Evolutionary conservation across 2,797 vertebrate genomes (phyloP), one percentile per base, ranked within the genome.

Genomic region (Danio jaintianensis): DNA sequence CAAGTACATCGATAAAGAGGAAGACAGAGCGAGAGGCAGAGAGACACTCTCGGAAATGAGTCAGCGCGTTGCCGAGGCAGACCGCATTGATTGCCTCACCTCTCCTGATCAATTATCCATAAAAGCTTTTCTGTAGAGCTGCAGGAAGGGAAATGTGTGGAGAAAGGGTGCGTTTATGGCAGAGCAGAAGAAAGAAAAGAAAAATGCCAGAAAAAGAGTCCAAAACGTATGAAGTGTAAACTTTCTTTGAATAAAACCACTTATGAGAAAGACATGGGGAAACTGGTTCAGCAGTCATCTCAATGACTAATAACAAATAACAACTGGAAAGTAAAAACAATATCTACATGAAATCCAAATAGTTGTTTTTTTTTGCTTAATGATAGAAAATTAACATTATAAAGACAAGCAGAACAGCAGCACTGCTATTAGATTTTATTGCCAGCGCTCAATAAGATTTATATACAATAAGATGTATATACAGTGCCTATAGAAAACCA

Each of bases 101-200:
- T 87, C 90, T 87, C 85, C 87, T 88, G 91, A 93, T 92, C 92
- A 92, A 93, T 93, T 91, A 92, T 88, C 90, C 90, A 92, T 91
- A 93, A 93, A 93, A 91, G 92, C 92, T 91, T 92, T 93, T 90
- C 87, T 79, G 89, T 87, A 82, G 86, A 90, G 89, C 89, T 86
- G 84, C 87, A 71, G 84, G 86, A 80, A 86, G 89, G 59, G 87
- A 89, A 85, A 29, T 36, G 61, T 48, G 66, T 64, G 48, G 48
- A 43, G 53, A 13, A 68, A 68, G 58, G 40, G 43, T 53, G 55
- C 62, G 40, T 36, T 63, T 43, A 55, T 74, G 63, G 61, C 5
- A 4, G 42, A 29, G 40, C 5, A 9, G 40, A 36, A 79, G 15
- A 64, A 48, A 29, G 5, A 7, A 55, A 45, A 73, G 81, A 82